Evolutionary conservation across 2,113 vertebrate genomes (phyloP), one percentile per base, ranked within the genome.

Genomic region (Thermophis baileyi): DNA sequence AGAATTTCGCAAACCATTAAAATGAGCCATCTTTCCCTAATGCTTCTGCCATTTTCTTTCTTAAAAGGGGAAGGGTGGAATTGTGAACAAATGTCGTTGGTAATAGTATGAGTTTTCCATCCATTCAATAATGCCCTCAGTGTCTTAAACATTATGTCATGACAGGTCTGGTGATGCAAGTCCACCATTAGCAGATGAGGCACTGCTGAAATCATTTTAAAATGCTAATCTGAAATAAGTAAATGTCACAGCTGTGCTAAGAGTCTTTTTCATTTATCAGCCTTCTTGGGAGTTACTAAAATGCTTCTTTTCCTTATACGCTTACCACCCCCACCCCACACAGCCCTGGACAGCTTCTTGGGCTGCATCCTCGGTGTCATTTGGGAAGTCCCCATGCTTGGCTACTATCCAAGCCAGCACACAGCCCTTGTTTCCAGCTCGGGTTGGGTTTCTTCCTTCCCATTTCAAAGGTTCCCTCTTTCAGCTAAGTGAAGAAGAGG

Each of bases 321-420:
- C n/a, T 89, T 40, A 4, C 22, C 16, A 25, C 51, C 30, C 35
- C 53, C n/a, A 46, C 22, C n/a, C 89, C 53, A 49, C 50, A 3
- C 22, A 57, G 53, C 69, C 69, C 51, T 60, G 88, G 51, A 30
- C 30, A 27, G 22, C 53, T 57, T 81, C 87, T 89, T 24, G 40
- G 57, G 47, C 57, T 92, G 24, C 18, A 49, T 51, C 35, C 0
- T 8, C 20, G 35, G 88, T 54, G n/a, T 93, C 89, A 87, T 87
- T 90, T 57, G 55, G 89, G 74, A 89, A 93, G 74, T 93, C 88
- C 92, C 88, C 51, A 14, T 35, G 81, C 81, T 87, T 93, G 89
- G 92, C 92, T 90, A 85, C 54, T 46, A 86, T 90, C 92, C 89
- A 93, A 89, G 54, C 8, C 14, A 0, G 46, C 30, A 49, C 30